phyloP scores from a whole-genome alignment of 2,888 invertebrate species.

The Omphaloscelis lunosa region DNA sequence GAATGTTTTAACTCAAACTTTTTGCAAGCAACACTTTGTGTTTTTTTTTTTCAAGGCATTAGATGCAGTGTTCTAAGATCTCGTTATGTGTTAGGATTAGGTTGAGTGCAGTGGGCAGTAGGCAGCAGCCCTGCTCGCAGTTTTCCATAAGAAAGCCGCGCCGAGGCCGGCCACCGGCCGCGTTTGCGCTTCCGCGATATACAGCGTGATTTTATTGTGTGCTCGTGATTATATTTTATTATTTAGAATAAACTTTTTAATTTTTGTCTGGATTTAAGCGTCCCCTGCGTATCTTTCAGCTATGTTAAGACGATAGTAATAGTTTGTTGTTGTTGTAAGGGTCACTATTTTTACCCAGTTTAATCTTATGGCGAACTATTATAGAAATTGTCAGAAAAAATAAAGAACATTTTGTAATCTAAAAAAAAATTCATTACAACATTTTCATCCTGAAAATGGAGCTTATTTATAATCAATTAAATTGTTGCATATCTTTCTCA shows the following conservation, averaged over 20 bases:
- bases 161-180: conserved; percentile 76
- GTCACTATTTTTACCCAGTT: too few relatives aligned
- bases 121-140: conserved; percentile 67
- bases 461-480: too few relatives aligned
- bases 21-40: not conserved
- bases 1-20: not conserved
- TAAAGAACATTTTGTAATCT: too few relatives aligned
- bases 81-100: conserved; percentile 30
- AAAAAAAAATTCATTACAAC: too few relatives aligned
- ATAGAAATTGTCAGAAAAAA: too few relatives aligned
- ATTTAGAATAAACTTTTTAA: too few relatives aligned
- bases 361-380: too few relatives aligned
- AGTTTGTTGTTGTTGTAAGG: too few relatives aligned
- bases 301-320: too few relatives aligned
- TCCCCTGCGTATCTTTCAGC: too few relatives aligned
- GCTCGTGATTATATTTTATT: conserved; percentile 2
- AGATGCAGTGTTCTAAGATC: not conserved
- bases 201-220: conserved; percentile 62
- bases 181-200: conserved; percentile 78
- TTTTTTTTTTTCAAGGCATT: not conserved
- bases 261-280: too few relatives aligned
- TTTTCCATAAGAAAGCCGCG: conserved; percentile 80
- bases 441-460: not conserved
- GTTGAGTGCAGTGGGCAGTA: conserved; percentile 18
- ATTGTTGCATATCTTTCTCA: not conserved